Percentiles rank a stretch among this genome's conserved stretches.
These are phyloP conservation scores for Noctua comes DNA, from an alignment of 2,888 invertebrate species.

Conservation along the genomic window DNA sequence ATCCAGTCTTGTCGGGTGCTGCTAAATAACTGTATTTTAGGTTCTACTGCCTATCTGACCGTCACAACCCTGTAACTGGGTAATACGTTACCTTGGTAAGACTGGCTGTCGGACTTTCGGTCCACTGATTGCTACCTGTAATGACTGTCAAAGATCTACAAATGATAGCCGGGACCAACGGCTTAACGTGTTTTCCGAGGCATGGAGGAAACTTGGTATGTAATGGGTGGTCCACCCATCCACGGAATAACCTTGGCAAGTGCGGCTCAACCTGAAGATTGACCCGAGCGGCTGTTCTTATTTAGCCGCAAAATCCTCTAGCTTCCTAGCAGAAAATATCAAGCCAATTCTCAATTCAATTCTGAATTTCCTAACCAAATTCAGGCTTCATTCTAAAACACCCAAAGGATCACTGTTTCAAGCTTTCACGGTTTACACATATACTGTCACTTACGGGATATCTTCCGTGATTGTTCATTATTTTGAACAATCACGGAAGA, in stretches of 20 bases:
- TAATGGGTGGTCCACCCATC: neutral
- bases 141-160: neutral
- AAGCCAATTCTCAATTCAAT: neutral
- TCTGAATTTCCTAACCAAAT: neutral
- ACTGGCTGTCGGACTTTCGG: neutral
- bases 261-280: neutral
- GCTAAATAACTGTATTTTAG: no score
- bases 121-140: neutral
- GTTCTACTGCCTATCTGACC: no score
- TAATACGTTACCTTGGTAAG: neutral
- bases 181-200: neutral
- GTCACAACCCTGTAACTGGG: no score
- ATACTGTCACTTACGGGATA: no score
- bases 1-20: no score
- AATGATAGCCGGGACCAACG: neutral
- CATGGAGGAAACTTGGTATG: neutral
- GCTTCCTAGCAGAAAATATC: neutral
- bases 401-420: neutral
- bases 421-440: no score
- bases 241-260: neutral
- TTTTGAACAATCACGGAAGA: no score
- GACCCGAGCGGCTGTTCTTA: neutral
- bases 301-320: neutral
- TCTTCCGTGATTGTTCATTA: no score
- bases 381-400: neutral